Evolutionary conservation across 2,888 invertebrate genomes (phyloP).

Genomic region (Orchestes rusci): DNA sequence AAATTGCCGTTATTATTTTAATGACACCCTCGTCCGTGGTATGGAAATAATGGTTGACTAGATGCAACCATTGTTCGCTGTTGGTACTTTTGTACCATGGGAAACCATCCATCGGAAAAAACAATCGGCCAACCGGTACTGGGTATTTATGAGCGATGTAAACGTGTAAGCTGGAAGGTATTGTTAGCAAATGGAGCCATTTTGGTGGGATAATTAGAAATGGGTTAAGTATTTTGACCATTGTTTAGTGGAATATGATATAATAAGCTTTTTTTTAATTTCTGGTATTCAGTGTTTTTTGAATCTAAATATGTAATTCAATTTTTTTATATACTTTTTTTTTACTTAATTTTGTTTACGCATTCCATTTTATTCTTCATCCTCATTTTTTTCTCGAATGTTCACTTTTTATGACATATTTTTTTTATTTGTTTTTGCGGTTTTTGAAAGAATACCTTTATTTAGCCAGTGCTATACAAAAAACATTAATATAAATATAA

Average conservation of each 20-base stretch:
- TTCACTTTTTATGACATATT: background rate
- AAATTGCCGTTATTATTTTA: conserved; percentile 26
- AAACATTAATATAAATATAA: no score
- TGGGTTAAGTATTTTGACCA: no score
- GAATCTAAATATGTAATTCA: background rate
- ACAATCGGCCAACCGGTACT: conserved; percentile 21
- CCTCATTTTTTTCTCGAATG: background rate
- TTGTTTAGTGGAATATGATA: no score
- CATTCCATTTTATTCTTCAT: background rate
- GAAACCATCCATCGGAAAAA: conserved; percentile 20
- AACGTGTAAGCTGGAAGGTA: conserved; percentile 18
- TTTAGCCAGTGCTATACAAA: no score
- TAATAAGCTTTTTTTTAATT: no score
- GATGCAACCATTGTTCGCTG: conserved; percentile 22
- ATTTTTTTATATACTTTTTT: background rate
- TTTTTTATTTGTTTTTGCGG: no score
- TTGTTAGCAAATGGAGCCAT: conserved; percentile 19
- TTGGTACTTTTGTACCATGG: conserved; percentile 20
- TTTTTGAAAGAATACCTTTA: no score
- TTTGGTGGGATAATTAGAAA: no score
- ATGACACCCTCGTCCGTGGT: conserved; percentile 19
- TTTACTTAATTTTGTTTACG: background rate
- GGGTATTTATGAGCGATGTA: conserved; percentile 20
- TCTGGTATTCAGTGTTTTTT: background rate
- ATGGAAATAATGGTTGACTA: conserved; percentile 23